A percentile compares a stretch with the other conserved stretches of the same genome.
These are phyloP conservation scores for Tamias sibiricus DNA, from an alignment of 2,113 vertebrate genomes.

Conservation along the genomic window DNA sequence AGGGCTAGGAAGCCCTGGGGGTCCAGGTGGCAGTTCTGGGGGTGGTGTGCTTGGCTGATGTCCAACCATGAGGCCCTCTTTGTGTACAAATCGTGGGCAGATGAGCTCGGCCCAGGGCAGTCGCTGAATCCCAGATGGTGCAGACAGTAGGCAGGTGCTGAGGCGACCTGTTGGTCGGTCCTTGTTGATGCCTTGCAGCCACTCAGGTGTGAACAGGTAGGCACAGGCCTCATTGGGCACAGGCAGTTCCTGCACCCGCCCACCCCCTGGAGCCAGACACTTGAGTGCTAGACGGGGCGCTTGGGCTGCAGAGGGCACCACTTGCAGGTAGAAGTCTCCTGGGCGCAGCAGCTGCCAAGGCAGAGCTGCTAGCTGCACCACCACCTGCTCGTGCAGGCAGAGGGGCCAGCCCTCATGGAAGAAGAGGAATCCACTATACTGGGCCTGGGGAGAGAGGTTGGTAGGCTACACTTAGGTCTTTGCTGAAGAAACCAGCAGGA, in stretches of 20 bases:
- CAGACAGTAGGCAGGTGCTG: constrained; percentile 92
- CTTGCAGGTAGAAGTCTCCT: constrained; percentile 96
- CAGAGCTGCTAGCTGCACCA: constrained; percentile 93
- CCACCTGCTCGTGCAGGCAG: constrained; percentile 89
- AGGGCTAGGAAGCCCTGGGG: constrained; percentile 75
- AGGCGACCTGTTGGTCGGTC: constrained; percentile 91
- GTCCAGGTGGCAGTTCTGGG: constrained; percentile 69
- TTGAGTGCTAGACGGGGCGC: constrained; percentile 93
- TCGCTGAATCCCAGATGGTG: constrained; percentile 91
- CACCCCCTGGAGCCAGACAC: constrained; percentile 92
- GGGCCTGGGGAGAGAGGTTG: constrained; percentile 86
- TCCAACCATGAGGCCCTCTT: constrained; percentile 83
- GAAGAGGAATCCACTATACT: constrained; percentile 95
- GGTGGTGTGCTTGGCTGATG: constrained; percentile 69
- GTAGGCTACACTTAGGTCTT: constrained; percentile 38
- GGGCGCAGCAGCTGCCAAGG: constrained; percentile 93
- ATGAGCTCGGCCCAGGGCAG: constrained; percentile 94
- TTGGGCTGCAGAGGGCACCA: constrained; percentile 93
- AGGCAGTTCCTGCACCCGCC: constrained; percentile 92
- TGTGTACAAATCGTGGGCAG: constrained; percentile 93
- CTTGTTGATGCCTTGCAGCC: constrained; percentile 95
- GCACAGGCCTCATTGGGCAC: constrained; percentile 92
- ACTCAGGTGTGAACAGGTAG: constrained; percentile 94
- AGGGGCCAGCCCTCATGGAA: constrained; percentile 95
- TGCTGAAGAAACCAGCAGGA: constrained; percentile 18